Evolutionary conservation across 2,113 vertebrate genomes (phyloP).

Genomic region (Hippopotamus amphibius): DNA sequence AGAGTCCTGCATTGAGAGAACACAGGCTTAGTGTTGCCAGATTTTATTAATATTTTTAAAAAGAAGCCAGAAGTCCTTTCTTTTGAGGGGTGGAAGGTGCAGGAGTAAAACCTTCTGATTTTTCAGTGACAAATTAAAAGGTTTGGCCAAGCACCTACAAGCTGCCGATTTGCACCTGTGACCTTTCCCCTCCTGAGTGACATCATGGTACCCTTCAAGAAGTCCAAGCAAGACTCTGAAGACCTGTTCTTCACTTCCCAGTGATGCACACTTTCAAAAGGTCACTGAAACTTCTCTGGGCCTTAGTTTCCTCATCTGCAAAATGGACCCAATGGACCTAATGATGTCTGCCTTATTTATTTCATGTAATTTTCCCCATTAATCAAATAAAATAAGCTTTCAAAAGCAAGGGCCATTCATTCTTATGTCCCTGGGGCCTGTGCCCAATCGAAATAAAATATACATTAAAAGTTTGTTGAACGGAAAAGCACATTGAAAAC

Average conservation of each 20-base stretch:
- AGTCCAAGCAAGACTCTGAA: neutral
- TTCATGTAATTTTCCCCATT: neutral
- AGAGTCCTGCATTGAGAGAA: neutral
- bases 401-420: neutral
- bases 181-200: neutral
- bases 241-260: neutral
- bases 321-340: slow-evolving; percentile 39
- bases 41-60: neutral
- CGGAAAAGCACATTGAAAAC: neutral
- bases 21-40: neutral
- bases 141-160: neutral
- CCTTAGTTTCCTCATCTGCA: slow-evolving; percentile 54
- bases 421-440: neutral
- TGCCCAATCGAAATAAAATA: neutral
- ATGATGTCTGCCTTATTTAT: neutral
- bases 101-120: neutral
- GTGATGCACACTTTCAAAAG: neutral
- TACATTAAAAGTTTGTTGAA: neutral
- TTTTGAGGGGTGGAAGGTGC: neutral
- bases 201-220: neutral
- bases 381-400: slow-evolving; percentile 18
- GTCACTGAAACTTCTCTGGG: neutral
- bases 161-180: neutral
- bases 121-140: neutral
- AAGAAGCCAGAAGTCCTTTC: neutral